Percentiles rank a stretch among this genome's conserved stretches.
Evolutionary conservation across 2,888 invertebrate genomes (phyloP).

Genomic region (Minunthozetes semirufus): DNA sequence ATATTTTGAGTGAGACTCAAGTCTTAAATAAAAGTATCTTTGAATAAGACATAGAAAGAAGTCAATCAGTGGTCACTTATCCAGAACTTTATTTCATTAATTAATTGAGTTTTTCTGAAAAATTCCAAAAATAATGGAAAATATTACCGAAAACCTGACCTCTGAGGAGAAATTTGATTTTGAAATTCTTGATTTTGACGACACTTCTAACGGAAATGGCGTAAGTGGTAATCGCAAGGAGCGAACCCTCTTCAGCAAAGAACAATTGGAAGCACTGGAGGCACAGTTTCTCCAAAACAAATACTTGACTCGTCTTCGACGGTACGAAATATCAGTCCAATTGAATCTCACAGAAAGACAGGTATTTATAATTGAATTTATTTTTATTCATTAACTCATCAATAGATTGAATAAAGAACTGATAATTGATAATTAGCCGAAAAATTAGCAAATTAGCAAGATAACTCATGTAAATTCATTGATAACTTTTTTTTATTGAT

Average conservation of each 20-base stretch:
- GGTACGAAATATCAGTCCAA: slow-evolving; percentile 88
- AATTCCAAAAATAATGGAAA: too few species aligned
- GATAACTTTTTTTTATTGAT: too few species aligned
- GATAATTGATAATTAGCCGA: not conserved
- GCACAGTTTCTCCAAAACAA: slow-evolving; percentile 79
- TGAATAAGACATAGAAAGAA: too few species aligned
- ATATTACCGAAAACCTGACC: too few species aligned
- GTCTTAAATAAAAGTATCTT: too few species aligned
- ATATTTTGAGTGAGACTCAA: too few species aligned
- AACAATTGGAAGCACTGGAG: slow-evolving; percentile 76
- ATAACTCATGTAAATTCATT: too few species aligned
- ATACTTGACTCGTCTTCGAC: slow-evolving; percentile 76
- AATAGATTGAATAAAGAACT: not conserved
- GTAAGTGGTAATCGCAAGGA: slow-evolving; percentile 58
- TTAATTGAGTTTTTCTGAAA: too few species aligned
- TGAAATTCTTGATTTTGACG: too few species aligned
- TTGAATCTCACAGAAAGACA: slow-evolving; percentile 83
- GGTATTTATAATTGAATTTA: slow-evolving; percentile 53
- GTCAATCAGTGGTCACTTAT: too few species aligned
- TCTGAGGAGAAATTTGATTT: too few species aligned
- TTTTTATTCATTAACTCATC: not conserved
- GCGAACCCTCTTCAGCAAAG: slow-evolving; percentile 85
- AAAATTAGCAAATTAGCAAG: not conserved
- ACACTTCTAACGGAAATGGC: not conserved
- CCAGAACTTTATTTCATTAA: too few species aligned